Evolutionary conservation across 1,140 invertebrate genomes (phyloP).

Genomic region (Solenopsis invicta): DNA sequence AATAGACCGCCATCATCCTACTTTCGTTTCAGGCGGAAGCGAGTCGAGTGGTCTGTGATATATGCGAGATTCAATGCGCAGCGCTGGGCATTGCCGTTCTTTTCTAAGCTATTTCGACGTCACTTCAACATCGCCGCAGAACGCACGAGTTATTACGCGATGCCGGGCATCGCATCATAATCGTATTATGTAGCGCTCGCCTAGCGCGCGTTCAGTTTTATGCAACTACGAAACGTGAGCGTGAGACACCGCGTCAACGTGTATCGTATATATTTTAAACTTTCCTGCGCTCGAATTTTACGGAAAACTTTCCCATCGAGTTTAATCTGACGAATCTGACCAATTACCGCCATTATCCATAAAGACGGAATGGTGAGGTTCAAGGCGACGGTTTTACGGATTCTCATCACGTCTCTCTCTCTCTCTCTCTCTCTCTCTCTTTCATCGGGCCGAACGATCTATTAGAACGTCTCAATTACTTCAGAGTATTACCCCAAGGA

Average conservation of each 20-base stretch:
- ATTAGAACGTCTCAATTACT: conserved; percentile 25
- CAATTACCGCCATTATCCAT: not conserved
- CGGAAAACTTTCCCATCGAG: not conserved
- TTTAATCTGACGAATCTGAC: not conserved
- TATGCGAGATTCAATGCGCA: conserved; percentile 49
- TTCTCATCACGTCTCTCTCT: not conserved
- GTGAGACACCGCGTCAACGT: conserved; percentile 12
- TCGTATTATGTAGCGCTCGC: conserved; percentile 43
- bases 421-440: conserved; percentile 14
- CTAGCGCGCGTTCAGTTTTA: conserved; percentile 17
- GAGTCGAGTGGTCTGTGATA: conserved; percentile 28
- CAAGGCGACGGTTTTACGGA: not conserved
- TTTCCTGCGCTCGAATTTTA: not conserved
- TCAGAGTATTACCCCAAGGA: not conserved
- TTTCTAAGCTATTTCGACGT: conserved; percentile 52
- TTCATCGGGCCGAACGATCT: not conserved
- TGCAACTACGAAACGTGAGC: conserved; percentile 33
- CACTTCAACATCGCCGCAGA: conserved; percentile 19
- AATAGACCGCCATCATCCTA: conserved; percentile 71
- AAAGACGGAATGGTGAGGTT: not conserved
- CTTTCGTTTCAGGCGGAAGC: conserved; percentile 76
- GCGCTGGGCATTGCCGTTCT: conserved; percentile 30
- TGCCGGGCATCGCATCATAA: conserved; percentile 47
- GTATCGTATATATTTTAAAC: not conserved
- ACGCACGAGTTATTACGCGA: conserved; percentile 38